A percentile compares a stretch with the other conserved stretches of the same genome.
Evolutionary conservation across 2,888 invertebrate species (phyloP).

Genomic region (Scaptomyza polygonia): DNA sequence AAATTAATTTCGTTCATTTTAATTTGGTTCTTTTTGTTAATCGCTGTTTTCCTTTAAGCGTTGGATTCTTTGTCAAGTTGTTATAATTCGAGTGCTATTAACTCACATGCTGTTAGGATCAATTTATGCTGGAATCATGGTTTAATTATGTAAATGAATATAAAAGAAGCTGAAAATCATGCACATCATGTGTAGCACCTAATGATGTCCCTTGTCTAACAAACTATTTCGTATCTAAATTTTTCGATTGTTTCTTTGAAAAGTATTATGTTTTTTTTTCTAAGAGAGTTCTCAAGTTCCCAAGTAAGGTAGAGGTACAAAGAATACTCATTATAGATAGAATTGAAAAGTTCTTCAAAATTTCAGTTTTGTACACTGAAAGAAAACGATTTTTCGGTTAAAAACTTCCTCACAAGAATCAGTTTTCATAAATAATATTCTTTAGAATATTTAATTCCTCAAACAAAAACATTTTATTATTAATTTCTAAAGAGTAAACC

Average conservation of each 20-base stretch:
- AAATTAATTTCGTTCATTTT: conserved; percentile 77
- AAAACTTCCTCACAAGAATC: too few relatives aligned
- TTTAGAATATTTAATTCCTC: too few relatives aligned
- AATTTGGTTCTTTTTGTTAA: conserved; percentile 39
- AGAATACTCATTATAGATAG: background rate
- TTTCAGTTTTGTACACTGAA: too few relatives aligned
- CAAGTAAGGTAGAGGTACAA: background rate
- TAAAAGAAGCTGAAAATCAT: conserved; percentile 48
- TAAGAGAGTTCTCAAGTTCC: background rate
- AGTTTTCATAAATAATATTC: too few relatives aligned
- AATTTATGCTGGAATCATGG: conserved; percentile 61
- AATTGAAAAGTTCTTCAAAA: too few relatives aligned
- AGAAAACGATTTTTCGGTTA: too few relatives aligned
- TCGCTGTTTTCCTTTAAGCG: conserved; percentile 5
- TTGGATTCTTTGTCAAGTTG: conserved; percentile 49
- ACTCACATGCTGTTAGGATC: conserved; percentile 62
- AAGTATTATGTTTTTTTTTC: background rate
- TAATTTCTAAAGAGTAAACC: too few relatives aligned
- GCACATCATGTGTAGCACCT: conserved; percentile 57
- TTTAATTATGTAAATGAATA: conserved; percentile 77
- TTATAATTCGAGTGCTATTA: conserved; percentile 72
- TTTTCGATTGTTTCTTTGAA: background rate
- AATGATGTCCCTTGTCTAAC: conserved; percentile 43
- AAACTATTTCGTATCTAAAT: background rate
- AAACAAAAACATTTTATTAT: too few relatives aligned